phyloP scores from a whole-genome alignment of 2,113 vertebrate genomes.

The Lophius piscatorius region DNA sequence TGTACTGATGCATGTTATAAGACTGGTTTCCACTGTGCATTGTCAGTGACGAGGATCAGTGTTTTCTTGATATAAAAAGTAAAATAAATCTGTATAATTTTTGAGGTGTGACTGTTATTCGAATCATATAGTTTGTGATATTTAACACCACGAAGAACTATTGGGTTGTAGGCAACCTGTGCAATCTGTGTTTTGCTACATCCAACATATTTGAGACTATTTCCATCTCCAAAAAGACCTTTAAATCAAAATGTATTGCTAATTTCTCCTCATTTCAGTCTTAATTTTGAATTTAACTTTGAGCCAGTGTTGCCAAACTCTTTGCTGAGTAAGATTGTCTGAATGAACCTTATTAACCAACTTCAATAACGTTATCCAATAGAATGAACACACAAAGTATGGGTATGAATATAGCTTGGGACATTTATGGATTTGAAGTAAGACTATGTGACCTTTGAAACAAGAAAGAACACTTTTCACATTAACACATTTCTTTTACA shows the following conservation, averaged over 20 bases:
- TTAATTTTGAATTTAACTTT: conserved; percentile 6
- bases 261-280: too few relatives aligned
- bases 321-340: conserved; percentile 53
- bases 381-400: not conserved
- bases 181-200: not conserved
- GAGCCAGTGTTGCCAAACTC: conserved; percentile 53
- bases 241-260: not conserved
- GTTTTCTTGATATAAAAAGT: conserved; percentile 25
- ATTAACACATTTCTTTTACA: conserved; percentile 13
- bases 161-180: conserved; percentile 8
- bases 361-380: conserved; percentile 3
- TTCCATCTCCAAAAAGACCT: not conserved
- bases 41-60: conserved; percentile 26
- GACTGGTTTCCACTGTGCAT: conserved; percentile 22
- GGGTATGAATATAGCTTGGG: conserved; percentile 37
- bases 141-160: too few relatives aligned
- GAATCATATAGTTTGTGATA: not conserved
- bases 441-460: not conserved
- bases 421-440: not conserved
- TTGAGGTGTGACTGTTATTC: conserved; percentile 44
- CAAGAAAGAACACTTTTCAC: not conserved
- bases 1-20: conserved; percentile 31
- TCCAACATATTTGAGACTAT: not conserved
- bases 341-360: conserved; percentile 39
- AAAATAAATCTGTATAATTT: conserved; percentile 58